A percentile compares a stretch with the other conserved stretches of the same genome.
These are phyloP conservation scores for Metridium senile DNA, from an alignment of 92 coral and sea anemone species.

Conservation along the genomic window DNA sequence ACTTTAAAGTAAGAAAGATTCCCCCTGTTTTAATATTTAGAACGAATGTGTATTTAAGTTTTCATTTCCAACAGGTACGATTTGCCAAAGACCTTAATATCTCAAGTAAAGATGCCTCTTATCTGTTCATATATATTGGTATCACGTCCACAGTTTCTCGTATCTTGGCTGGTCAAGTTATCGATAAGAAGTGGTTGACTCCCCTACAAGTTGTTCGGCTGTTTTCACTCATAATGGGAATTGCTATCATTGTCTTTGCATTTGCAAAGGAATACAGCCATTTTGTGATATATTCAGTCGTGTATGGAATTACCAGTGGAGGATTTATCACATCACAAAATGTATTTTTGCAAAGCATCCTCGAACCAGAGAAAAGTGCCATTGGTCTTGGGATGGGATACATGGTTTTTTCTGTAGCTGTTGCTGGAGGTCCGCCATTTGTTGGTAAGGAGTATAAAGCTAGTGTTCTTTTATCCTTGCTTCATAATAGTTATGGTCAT, in stretches of 20 bases:
- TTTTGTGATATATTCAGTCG: constrained; percentile 15
- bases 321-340: constrained; percentile 17
- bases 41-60: background rate
- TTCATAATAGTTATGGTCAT: background rate
- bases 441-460: constrained; percentile 17
- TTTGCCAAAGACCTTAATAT: constrained; percentile 31
- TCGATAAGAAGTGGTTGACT: constrained; percentile 29
- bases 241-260: background rate
- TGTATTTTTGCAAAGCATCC: constrained; percentile 9
- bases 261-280: constrained; percentile 14
- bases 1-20: no score
- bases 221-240: constrained; percentile 5
- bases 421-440: constrained; percentile 24
- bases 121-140: constrained; percentile 29
- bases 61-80: background rate
- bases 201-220: constrained; percentile 22
- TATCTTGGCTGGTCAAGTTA: constrained; percentile 4
- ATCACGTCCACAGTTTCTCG: constrained; percentile 25
- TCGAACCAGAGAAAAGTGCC: constrained; percentile 21
- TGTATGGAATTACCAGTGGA: constrained; percentile 20
- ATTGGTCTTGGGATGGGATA: constrained; percentile 39
- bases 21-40: no score
- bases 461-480: background rate
- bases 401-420: constrained; percentile 6
- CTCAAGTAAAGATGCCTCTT: constrained; percentile 33